Evolutionary conservation across 2,113 vertebrate species (phyloP), one percentile per base, ranked within the genome.

Genomic region (Coptodon bakossiorum): DNA sequence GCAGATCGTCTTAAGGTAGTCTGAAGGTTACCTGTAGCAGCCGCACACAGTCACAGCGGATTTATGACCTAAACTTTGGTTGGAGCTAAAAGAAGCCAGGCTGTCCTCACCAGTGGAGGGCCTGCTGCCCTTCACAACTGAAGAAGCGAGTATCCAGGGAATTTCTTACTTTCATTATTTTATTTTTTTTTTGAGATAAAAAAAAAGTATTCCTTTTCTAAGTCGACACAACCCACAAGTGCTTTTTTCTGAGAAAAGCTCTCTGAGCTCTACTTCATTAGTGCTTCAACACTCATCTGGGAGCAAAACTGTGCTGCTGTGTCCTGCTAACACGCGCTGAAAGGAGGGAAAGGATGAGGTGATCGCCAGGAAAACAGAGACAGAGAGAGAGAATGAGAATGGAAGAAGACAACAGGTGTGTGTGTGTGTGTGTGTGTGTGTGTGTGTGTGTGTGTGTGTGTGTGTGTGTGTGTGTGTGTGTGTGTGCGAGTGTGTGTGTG

Each of bases 251-350:
- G 66, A 6, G n/a, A 24, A 24, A 71, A 16, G 38, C 36, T 71
- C 36, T 29, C 68, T 17, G 68, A 45, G 40, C 40, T 3, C 40
- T 73, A 27, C 68, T 73, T 73, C 68, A 73, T 45, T 45, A 73
- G 68, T 48, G 40, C 22, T 73, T 73, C 40, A 73, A 10, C 38
- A 27, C n/a, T 73, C 38, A 73, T 73, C 68, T 73, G 68, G 38
- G 68, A 73, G 66, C 38, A 27, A 45, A 16, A 27, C 13, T 73
- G 38, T 0, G 38, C 57, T 31, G 57, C 57, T 61, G 57, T 61
- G 5, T 27, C 43, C 66, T 27, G n/a, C 38, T 43, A 71, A 43
- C 22, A 43, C 7, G 66, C 7, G 1, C 38, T 0, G 38, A 71
- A 71, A 27, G n/a, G 38, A 27, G 22, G 68, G 11, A 73, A 0